Percentiles rank a stretch among this genome's conserved stretches.
These are phyloP conservation scores for Spilarctia lutea DNA, from an alignment of 2,888 invertebrate genomes.

Conservation along the genomic window DNA sequence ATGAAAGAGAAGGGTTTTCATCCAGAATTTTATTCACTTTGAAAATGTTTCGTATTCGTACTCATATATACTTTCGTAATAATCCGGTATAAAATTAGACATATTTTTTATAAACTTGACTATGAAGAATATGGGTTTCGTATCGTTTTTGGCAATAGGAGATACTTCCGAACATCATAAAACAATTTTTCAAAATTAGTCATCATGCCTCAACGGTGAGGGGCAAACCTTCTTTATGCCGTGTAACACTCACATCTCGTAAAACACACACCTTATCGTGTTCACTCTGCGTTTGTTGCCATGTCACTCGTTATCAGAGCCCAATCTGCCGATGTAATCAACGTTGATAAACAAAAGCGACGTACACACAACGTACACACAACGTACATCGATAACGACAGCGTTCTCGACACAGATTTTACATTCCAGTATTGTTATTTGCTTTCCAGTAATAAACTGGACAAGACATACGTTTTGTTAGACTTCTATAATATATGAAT, in stretches of 20 bases:
- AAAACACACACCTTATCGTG: background rate
- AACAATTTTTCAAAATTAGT: no score
- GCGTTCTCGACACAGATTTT: conserved; percentile 37
- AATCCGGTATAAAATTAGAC: background rate
- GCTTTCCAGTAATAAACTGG: background rate
- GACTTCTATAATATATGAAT: background rate
- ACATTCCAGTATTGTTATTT: conserved; percentile 21
- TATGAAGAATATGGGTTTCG: no score
- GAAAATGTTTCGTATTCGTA: background rate
- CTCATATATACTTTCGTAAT: background rate
- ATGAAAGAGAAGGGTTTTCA: background rate
- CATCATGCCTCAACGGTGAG: no score
- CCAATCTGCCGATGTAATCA: conserved; percentile 51
- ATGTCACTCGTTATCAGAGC: conserved; percentile 45
- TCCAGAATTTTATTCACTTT: background rate
- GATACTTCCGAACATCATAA: no score
- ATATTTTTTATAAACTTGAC: background rate
- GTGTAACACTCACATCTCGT: background rate
- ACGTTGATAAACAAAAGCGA: conserved; percentile 44
- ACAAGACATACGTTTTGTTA: background rate
- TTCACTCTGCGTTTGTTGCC: conserved; percentile 20
- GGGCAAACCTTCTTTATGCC: background rate
- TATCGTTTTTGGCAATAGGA: no score
- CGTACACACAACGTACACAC: conserved; percentile 32
- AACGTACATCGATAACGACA: conserved; percentile 42